A percentile compares a stretch with the other conserved stretches of the same genome.
These are phyloP conservation scores for Arenaria interpres DNA, from an alignment of 2,113 vertebrate genomes.

Conservation along the genomic window DNA sequence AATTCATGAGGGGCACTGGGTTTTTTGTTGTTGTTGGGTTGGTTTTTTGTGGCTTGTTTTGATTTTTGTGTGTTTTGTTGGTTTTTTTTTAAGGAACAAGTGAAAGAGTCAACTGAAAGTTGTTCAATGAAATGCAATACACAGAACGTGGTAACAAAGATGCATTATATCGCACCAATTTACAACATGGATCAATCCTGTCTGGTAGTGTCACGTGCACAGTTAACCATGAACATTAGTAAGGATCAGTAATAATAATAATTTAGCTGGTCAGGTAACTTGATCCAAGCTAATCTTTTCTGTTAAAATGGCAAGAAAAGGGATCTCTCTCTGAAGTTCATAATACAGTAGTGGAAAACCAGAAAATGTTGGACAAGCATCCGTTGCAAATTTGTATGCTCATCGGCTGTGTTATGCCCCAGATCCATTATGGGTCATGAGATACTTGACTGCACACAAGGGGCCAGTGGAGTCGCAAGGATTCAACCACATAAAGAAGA, in stretches of 20 bases:
- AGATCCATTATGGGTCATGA: neutral
- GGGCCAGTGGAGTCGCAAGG: neutral
- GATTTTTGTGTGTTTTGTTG: rapidly evolving
- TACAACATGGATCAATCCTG: neutral
- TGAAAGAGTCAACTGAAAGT: neutral
- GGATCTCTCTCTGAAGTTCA: neutral
- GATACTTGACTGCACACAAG: neutral
- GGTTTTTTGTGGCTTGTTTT: neutral
- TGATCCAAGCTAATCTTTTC: neutral
- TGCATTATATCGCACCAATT: neutral
- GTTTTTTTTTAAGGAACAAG: neutral
- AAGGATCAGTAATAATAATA: neutral
- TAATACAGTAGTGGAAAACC: neutral
- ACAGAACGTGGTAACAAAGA: neutral
- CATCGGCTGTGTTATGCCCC: neutral
- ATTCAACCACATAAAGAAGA: neutral
- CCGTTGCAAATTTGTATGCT: neutral
- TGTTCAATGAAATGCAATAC: neutral
- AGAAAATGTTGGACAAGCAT: neutral
- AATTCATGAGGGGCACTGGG: neutral
- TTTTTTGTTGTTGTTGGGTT: neutral
- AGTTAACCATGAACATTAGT: neutral
- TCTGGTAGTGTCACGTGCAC: neutral
- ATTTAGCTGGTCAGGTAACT: neutral
- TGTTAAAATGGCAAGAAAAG: neutral